Base-by-base conservation (phyloP, 2,797 vertebrate species). In the Novumbra hubbsi region DNA sequence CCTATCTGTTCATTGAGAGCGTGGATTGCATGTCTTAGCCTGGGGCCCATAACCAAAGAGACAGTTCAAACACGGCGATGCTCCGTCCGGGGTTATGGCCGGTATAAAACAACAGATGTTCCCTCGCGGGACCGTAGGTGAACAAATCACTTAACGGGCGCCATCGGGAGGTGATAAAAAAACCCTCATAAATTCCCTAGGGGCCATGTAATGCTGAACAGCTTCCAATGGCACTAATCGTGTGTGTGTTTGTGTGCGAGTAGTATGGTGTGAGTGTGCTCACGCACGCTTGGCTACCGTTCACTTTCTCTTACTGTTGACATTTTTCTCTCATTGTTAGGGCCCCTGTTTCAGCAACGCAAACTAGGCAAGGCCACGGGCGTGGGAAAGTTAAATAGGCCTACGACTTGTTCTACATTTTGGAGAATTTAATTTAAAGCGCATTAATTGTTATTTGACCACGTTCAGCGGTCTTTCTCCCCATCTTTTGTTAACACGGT, bases 101-200 rank as follows among this genome's bases (percentile, higher is more conserved):
- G 93, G 92, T 94, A 95, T 95, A 94, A 96, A 96, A 96, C 97
- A 99, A 97, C 97, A 99, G 97, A 99, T 99, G 97, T 98, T 95
- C 89, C 88, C 93, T 94, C 77, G 91, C 55, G 92, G 93, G 93
- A 80, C 88, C 88, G 94, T 90, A 94, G 94, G 95, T 94, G 96
- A 96, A 95, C 95, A 96, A 98, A 98, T 98, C 96, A 98, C 96
- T 98, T 98, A 97, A 96, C 95, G 94, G 95, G 95, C 95, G 95
- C 95, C 96, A 97, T 96, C 96, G 93, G 93, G 95, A 91, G 91
- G 96, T 96, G 97, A 98, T 96, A 98, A 97, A 97, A 96, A 95
- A 38, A 3, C n/a, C n/a, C 94, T 96, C 96, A 97, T 98, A 98
- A 98, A 98, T 98, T 98, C 96, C 96, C 96, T 93, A 95, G 96